Evolutionary conservation across 2,797 vertebrate species (phyloP).

Genomic region (Florisuga fusca): DNA sequence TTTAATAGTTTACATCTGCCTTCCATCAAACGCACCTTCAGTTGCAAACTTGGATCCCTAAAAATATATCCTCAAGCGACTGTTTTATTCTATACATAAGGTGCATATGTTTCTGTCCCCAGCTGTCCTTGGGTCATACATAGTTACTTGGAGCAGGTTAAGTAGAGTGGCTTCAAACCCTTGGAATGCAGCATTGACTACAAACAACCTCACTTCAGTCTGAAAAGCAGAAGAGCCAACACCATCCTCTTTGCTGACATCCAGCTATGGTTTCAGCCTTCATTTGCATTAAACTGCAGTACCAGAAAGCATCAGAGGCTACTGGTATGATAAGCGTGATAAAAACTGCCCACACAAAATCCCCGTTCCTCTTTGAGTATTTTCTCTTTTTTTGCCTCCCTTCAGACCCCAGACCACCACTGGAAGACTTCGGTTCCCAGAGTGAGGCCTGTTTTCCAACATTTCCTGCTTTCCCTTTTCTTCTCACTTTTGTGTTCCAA

Average conservation of each 20-base stretch:
- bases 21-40: background rate
- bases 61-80: background rate
- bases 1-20: background rate
- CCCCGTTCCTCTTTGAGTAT: background rate
- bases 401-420: background rate
- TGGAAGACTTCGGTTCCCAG: background rate
- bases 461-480: background rate
- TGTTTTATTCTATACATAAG: background rate
- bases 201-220: background rate
- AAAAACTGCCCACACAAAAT: background rate
- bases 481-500: background rate
- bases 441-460: background rate
- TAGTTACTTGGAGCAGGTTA: background rate
- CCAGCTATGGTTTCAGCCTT: background rate
- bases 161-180: background rate
- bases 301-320: background rate
- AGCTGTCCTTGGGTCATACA: background rate
- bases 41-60: background rate
- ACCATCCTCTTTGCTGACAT: background rate
- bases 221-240: background rate
- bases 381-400: background rate
- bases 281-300: background rate
- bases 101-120: background rate
- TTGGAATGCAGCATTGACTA: background rate
- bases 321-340: background rate